Base-by-base conservation (phyloP, 2,113 vertebrate species). In the Sinocyclocheilus maitianheensis region DNA sequence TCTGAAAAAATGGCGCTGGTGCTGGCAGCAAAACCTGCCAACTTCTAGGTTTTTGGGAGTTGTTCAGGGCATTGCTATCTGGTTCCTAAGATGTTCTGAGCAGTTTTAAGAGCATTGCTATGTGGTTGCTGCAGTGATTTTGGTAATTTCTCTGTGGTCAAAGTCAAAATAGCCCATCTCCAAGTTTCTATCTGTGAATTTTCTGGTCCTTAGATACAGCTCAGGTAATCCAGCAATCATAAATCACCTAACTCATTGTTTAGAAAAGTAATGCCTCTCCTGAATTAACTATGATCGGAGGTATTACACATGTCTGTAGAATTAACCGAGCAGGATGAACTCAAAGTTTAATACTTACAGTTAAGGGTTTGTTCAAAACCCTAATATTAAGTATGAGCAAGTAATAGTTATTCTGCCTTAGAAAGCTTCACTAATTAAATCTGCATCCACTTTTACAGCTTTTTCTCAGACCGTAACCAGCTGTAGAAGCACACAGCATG, bases 371-470 rank as follows among this genome's bases (percentile, higher is more conserved):
- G 46, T 76, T 51, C 13, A 76, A 16, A 51, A 26, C 46, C 46
- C 22, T 26, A 16, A 76, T 24, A 6, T 51, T 69, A 71, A 14
- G 12, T 26, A 26, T 53, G 14, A 48, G 22, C 20, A 76, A 14
- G 3, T 48, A 8, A 77, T 46, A 48, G 22, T 3, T 43, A 24
- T 77, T 77, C 3, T 53, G 13, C 24, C 75, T 30, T 53, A 30
- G 74, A 77, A 77, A 84, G 85, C 24, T 26, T 48, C 2, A 3
- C 6, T 30, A 77, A 77, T 77, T 81, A 84, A 77, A 91, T 86
- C 84, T 90, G 86, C 76, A 87, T 88, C 88, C 34, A 24, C 14
- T 37, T 34, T 62, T 37, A 65, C 60, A 30, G n/a, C 75, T 11
- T 77, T 77, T 77, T 55, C 75, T 77, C 75, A 55, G 48, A 77